Conservation (phyloP, 2,113 vertebrate genomes). For the Neofelis nebulosa region DNA sequence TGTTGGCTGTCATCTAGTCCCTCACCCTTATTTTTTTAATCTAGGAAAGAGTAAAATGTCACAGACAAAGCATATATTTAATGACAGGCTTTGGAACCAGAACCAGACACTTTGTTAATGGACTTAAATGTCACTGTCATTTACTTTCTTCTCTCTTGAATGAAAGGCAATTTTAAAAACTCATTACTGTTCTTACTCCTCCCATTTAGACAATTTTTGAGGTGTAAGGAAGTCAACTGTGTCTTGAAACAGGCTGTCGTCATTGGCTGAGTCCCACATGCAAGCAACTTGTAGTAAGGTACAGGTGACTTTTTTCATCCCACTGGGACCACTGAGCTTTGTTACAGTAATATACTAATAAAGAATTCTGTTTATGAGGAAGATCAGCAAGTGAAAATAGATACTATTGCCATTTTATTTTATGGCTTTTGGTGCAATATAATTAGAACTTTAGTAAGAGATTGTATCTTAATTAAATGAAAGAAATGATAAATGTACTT, state of each 20-base stretch:
- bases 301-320: not conserved
- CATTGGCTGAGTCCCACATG: not conserved
- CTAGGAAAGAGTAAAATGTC: not conserved
- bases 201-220: not conserved
- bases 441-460: constrained; percentile 28
- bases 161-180: not conserved
- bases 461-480: constrained; percentile 38
- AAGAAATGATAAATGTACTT: not conserved
- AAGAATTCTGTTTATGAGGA: constrained; percentile 38
- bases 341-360: not conserved
- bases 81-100: not conserved
- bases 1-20: not conserved
- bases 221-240: not conserved
- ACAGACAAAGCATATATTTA: not conserved
- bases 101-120: not conserved
- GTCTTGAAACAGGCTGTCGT: not conserved
- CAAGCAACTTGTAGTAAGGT: not conserved
- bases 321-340: not conserved
- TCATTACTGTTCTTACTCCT: not conserved
- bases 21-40: not conserved
- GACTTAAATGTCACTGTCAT: not conserved
- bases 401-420: not conserved
- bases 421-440: not conserved
- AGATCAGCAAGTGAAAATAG: constrained; percentile 7
- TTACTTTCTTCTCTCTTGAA: not conserved